These are phyloP conservation scores for Sus cebifrons DNA, from an alignment of 2,797 vertebrate genomes.

Conservation along the genomic window DNA sequence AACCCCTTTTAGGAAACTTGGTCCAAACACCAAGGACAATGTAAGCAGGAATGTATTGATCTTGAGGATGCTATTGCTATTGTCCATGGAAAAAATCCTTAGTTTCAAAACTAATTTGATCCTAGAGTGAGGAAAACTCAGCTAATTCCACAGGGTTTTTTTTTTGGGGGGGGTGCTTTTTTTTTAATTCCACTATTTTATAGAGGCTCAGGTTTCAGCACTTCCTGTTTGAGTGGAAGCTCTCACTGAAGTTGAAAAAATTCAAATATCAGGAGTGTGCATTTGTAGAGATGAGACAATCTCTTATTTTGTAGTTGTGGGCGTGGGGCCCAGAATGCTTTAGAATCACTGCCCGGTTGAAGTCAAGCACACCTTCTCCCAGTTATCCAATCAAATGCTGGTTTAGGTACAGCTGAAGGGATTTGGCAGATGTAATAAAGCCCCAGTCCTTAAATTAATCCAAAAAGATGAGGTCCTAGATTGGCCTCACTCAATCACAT, in stretches of 20 bases:
- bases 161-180: no score
- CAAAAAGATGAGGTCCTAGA: neutral
- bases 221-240: conserved; percentile 1
- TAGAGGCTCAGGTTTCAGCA: neutral
- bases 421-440: neutral
- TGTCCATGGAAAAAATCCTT: neutral
- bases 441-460: neutral
- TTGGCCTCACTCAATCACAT: neutral
- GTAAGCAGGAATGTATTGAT: neutral
- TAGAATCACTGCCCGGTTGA: neutral
- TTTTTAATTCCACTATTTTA: neutral
- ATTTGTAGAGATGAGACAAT: neutral
- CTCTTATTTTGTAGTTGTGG: neutral
- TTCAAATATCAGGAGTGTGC: neutral
- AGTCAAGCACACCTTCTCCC: neutral
- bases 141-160: neutral
- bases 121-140: neutral
- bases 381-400: neutral
- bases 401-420: neutral
- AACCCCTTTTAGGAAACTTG: neutral
- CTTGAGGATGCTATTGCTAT: neutral
- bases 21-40: neutral
- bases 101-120: neutral
- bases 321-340: neutral
- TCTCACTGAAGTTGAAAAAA: neutral